A percentile compares a stretch with the other conserved stretches of the same genome.
Conservation (phyloP, 1,140 invertebrate genomes). For the Drosophila willistoni region DNA sequence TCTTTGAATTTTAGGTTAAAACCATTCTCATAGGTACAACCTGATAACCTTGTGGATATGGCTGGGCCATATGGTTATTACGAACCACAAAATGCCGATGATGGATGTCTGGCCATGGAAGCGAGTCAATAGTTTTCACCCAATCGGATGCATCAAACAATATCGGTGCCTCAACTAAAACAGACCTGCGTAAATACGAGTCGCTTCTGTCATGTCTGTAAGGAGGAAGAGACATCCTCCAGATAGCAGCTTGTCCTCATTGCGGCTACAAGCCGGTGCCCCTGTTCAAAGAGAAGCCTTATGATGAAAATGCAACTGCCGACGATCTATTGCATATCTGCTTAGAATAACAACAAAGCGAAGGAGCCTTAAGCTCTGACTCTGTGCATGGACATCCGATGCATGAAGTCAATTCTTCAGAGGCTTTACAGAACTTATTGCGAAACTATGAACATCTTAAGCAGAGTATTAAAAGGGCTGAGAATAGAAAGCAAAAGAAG, state of each 20-base stretch:
- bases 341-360: conserved; percentile 30
- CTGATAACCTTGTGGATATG: conserved; percentile 43
- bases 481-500: background rate
- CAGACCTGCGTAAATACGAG: conserved; percentile 38
- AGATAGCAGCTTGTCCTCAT: conserved; percentile 67
- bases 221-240: conserved; percentile 71
- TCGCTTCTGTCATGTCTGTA: conserved; percentile 59
- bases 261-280: conserved; percentile 75
- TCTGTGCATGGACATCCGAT: background rate
- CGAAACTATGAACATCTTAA: conserved; percentile 39
- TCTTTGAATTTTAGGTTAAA: too few relatives aligned
- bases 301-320: conserved; percentile 65
- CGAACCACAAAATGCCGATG: conserved; percentile 2
- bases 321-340: conserved; percentile 50
- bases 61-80: conserved; percentile 55
- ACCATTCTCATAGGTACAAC: background rate
- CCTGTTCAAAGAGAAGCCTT: conserved; percentile 53
- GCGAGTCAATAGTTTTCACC: conserved; percentile 33
- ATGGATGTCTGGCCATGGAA: conserved; percentile 28
- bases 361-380: conserved; percentile 3
- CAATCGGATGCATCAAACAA: background rate
- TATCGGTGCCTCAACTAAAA: conserved; percentile 36
- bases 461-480: conserved; percentile 42
- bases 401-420: conserved; percentile 18
- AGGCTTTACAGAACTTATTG: conserved; percentile 50